These are phyloP conservation scores for Vespertilio murinus DNA, from an alignment of 2,797 vertebrate species.

Conservation along the genomic window DNA sequence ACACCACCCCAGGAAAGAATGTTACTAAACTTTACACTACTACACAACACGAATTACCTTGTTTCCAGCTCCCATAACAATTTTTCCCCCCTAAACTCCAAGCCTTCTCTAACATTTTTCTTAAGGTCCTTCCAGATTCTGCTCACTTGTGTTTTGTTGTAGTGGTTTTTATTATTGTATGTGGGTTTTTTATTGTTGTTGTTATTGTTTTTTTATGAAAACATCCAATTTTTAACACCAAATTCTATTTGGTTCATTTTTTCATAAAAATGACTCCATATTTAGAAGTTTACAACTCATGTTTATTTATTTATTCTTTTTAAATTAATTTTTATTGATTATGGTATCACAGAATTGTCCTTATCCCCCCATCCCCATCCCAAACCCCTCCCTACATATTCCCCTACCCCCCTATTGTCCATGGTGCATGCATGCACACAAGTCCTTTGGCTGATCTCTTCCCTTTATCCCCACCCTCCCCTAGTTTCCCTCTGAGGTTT, in stretches of 20 bases:
- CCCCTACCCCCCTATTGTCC: too few species aligned
- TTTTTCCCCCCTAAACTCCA: not conserved
- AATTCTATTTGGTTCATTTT: not conserved
- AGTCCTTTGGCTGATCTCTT: too few species aligned
- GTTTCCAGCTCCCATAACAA: not conserved
- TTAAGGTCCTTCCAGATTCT: not conserved
- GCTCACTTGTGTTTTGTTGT: not conserved
- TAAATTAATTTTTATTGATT: too few species aligned
- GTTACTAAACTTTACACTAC: not conserved
- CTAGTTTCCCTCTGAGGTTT: too few species aligned
- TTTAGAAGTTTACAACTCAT: not conserved
- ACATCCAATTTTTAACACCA: not conserved
- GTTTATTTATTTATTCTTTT: too few species aligned
- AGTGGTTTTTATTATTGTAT: not conserved
- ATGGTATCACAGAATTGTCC: too few species aligned
- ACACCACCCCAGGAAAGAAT: not conserved
- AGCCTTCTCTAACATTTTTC: not conserved
- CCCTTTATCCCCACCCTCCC: too few species aligned
- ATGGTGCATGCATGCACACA: too few species aligned
- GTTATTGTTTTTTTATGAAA: not conserved
- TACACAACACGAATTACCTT: not conserved
- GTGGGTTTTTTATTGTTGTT: too few species aligned
- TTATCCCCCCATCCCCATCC: too few species aligned
- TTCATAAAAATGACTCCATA: not conserved
- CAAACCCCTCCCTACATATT: too few species aligned